These are phyloP conservation scores for Nymphalis io DNA, from an alignment of 1,140 invertebrate genomes.

Conservation along the genomic window DNA sequence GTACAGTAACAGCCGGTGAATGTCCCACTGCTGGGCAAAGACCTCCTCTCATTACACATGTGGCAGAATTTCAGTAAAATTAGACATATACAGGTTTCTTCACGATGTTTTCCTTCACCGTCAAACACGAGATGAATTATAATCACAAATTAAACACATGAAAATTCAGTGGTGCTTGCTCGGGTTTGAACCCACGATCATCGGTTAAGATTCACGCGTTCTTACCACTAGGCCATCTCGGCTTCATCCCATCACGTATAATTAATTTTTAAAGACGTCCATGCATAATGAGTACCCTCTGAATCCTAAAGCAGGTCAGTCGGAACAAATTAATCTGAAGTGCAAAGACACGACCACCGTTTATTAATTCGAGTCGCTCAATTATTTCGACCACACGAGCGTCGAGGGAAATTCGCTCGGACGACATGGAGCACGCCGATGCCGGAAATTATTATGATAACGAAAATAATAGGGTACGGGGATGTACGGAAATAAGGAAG, in stretches of 20 bases:
- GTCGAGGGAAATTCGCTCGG: constrained; percentile 18
- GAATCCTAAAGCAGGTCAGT: constrained; percentile 15
- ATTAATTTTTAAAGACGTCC: constrained; percentile 17
- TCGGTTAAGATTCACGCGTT: no score
- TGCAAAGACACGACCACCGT: constrained; percentile 14
- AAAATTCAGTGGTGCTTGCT: no score
- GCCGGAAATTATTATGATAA: constrained; percentile 11
- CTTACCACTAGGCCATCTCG: no score
- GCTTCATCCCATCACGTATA: neutral
- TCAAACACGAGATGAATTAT: no score
- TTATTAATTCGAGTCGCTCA: constrained; percentile 22
- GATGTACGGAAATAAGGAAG: neutral
- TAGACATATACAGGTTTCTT: no score
- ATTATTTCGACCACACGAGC: constrained; percentile 15
- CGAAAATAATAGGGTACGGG: constrained; percentile 10
- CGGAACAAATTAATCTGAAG: constrained; percentile 27
- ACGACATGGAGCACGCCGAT: constrained; percentile 1
- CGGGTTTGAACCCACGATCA: no score
- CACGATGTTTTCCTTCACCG: no score
- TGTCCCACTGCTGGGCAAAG: no score
- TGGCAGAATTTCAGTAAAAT: no score
- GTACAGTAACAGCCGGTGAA: no score
- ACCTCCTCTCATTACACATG: no score
- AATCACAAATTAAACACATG: no score
- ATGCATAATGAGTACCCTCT: constrained; percentile 6